These are phyloP conservation scores for Etheostoma spectabile DNA, from an alignment of 2,113 vertebrate genomes.

Conservation along the genomic window DNA sequence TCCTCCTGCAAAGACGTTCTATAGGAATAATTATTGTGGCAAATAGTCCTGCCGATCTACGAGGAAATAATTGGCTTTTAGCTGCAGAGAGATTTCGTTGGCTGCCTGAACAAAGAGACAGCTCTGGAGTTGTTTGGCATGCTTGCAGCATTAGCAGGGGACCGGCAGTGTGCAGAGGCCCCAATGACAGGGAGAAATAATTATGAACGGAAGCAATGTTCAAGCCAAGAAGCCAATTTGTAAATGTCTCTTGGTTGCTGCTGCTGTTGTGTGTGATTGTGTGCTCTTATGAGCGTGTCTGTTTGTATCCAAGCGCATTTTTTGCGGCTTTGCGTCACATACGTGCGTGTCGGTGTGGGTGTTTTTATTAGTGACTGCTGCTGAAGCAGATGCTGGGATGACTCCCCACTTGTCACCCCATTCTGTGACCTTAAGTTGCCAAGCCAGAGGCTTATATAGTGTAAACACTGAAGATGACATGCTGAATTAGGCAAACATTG, in stretches of 20 bases:
- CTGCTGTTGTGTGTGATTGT: conserved; percentile 47
- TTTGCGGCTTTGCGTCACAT: neutral
- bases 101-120: conserved; percentile 70
- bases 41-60: conserved; percentile 74
- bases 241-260: conserved; percentile 75
- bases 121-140: conserved; percentile 76
- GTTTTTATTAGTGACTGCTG: conserved; percentile 40
- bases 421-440: conserved; percentile 27
- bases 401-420: conserved; percentile 28
- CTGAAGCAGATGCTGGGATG: conserved; percentile 35
- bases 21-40: conserved; percentile 75
- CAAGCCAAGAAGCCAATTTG: conserved; percentile 83
- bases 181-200: conserved; percentile 83
- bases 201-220: conserved; percentile 81
- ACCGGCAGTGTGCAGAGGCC: conserved; percentile 76
- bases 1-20: conserved; percentile 62
- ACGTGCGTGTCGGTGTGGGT: conserved; percentile 1
- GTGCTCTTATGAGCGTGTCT: conserved; percentile 21
- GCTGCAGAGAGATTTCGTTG: conserved; percentile 74
- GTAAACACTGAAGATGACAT: neutral
- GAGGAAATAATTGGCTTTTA: conserved; percentile 79
- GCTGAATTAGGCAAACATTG: conserved; percentile 1
- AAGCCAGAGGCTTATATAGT: neutral
- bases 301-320: conserved; percentile 10
- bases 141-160: conserved; percentile 77